Evolutionary conservation across 2,797 vertebrate genomes (phyloP).

Genomic region (Cottoperca gobio): DNA sequence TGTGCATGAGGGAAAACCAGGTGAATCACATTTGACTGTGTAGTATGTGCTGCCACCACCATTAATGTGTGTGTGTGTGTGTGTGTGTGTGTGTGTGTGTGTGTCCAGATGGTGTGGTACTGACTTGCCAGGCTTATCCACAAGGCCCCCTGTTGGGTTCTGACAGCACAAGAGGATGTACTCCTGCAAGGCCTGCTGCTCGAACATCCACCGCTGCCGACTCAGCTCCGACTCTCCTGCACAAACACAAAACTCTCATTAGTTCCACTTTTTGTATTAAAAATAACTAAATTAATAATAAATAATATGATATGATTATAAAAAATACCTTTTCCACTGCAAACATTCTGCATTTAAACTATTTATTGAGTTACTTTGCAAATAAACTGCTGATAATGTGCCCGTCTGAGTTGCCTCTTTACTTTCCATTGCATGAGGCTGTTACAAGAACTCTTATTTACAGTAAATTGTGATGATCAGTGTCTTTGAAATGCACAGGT

Average conservation of each 20-base stretch:
- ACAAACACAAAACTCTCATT: constrained; percentile 2
- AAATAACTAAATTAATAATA: too few species aligned
- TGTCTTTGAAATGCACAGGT: neutral
- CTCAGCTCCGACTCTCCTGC: constrained; percentile 91
- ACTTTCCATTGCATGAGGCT: neutral
- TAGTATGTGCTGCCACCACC: neutral
- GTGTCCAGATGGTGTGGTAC: constrained; percentile 76
- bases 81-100: constrained; percentile 21
- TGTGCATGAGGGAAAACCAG: neutral
- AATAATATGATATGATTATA: too few species aligned
- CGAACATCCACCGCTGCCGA: constrained; percentile 94
- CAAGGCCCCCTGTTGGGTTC: constrained; percentile 92
- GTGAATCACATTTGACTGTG: neutral
- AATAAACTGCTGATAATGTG: too few species aligned
- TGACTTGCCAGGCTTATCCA: constrained; percentile 99
- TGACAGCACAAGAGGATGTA: constrained; percentile 98
- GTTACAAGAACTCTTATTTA: neutral
- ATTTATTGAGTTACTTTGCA: neutral
- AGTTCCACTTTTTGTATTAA: too few species aligned
- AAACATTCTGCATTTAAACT: too few species aligned
- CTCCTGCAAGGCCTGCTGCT: constrained; percentile 95
- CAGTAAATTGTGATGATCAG: neutral
- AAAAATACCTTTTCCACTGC: too few species aligned
- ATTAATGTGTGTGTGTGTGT: constrained; percentile 6
- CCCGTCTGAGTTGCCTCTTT: too few species aligned